A percentile compares a stretch with the other conserved stretches of the same genome.
These are phyloP conservation scores for Motacilla tschutschensis DNA, from an alignment of 2,113 vertebrate genomes.

Conservation along the genomic window DNA sequence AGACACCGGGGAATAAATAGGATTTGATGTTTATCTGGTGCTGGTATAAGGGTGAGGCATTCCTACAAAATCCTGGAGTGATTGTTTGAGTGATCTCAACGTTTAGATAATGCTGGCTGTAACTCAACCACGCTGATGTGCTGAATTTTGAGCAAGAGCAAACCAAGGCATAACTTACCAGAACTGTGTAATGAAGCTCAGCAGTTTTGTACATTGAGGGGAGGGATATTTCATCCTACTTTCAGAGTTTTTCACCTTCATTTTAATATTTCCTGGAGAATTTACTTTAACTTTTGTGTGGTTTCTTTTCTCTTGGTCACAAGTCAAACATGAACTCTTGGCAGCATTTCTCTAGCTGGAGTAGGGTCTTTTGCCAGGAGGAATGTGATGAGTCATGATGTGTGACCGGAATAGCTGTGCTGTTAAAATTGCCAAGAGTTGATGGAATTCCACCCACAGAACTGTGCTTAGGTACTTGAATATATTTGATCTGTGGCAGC, in stretches of 20 bases:
- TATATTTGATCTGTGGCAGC: neutral
- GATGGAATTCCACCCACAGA: neutral
- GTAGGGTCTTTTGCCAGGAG: neutral
- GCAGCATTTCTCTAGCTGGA: neutral
- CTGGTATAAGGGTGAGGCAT: neutral
- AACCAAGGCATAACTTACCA: neutral
- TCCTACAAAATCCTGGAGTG: neutral
- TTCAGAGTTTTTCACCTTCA: neutral
- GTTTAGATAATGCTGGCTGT: neutral
- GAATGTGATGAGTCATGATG: neutral
- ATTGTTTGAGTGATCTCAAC: fast-evolving
- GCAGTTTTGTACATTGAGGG: neutral
- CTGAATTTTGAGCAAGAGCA: neutral
- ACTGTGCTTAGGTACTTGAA: neutral
- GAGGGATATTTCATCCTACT: neutral
- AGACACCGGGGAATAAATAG: neutral
- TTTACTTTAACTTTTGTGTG: neutral
- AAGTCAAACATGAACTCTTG: neutral
- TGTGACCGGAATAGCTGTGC: neutral
- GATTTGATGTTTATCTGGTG: neutral
- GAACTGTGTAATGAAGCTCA: neutral
- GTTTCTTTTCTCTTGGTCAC: neutral
- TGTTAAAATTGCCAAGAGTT: neutral
- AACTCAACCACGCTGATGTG: neutral
- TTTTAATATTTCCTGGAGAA: neutral